phyloP scores from a whole-genome alignment of 2,113 vertebrate species.

The Oncorhynchus keta region DNA sequence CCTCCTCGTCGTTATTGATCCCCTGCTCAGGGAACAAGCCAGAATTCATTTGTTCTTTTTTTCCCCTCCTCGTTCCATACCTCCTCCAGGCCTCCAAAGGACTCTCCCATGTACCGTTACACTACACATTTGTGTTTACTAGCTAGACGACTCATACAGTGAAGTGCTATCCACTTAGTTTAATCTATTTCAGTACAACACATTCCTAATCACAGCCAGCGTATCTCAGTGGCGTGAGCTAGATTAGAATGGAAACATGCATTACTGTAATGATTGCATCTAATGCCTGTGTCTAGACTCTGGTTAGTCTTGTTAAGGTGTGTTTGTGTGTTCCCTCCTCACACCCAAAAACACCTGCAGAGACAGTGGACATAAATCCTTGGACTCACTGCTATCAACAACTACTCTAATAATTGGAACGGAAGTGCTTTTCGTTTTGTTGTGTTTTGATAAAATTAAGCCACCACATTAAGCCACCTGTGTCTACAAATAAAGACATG shows the following conservation, averaged over 20 bases:
- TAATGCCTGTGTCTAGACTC: constrained; percentile 57
- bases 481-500: background rate
- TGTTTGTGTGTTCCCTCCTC: constrained; percentile 1
- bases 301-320: constrained; percentile 35
- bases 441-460: background rate
- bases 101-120: constrained; percentile 50
- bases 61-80: constrained; percentile 60
- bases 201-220: constrained; percentile 39
- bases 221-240: constrained; percentile 49
- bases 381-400: background rate
- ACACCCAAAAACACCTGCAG: background rate
- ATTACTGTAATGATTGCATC: constrained; percentile 56
- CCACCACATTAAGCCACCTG: background rate
- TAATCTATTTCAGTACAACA: constrained; percentile 65
- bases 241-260: constrained; percentile 54
- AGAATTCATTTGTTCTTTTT: constrained; percentile 69
- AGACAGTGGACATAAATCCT: background rate
- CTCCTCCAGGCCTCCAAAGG: constrained; percentile 64
- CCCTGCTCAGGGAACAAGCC: constrained; percentile 66
- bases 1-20: constrained; percentile 70
- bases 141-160: constrained; percentile 40
- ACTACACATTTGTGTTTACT: constrained; percentile 42
- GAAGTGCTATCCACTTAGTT: constrained; percentile 63
- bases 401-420: background rate
- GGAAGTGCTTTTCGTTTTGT: background rate